Percentiles rank a stretch among this genome's conserved stretches.
Conservation (phyloP, 2,113 vertebrate genomes). For the Seriola dumerili region DNA sequence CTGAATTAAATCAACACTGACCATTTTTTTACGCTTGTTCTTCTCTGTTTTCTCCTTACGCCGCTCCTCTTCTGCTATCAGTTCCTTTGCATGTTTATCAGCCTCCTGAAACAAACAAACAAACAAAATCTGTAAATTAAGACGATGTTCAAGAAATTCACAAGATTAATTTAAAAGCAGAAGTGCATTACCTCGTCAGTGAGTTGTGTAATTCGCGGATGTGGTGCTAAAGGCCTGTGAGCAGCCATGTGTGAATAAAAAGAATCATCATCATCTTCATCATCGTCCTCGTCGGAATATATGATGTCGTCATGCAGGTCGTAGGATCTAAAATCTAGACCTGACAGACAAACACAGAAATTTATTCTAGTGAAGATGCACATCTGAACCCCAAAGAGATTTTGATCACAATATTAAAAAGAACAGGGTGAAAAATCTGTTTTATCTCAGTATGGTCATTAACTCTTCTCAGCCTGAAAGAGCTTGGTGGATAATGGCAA, state of each 20-base stretch:
- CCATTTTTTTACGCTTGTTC: slow-evolving; percentile 85
- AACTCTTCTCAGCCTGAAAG: too few relatives aligned
- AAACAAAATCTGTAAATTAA: neutral
- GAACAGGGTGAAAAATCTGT: neutral
- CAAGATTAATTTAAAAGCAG: neutral
- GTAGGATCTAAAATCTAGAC: slow-evolving; percentile 35
- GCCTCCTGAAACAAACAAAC: slow-evolving; percentile 69
- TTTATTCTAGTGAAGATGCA: neutral
- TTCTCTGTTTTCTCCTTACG: slow-evolving; percentile 75
- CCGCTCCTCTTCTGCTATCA: slow-evolving; percentile 78
- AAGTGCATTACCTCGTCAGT: slow-evolving; percentile 73
- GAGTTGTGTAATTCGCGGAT: slow-evolving; percentile 61
- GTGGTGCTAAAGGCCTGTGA: slow-evolving; percentile 51
- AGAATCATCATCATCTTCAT: neutral
- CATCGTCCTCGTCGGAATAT: slow-evolving; percentile 56
- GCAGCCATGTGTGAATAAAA: slow-evolving; percentile 7
- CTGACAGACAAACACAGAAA: slow-evolving; percentile 13
- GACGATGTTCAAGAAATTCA: neutral
- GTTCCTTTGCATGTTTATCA: slow-evolving; percentile 73
- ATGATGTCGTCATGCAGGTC: slow-evolving; percentile 20
- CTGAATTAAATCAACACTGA: slow-evolving; percentile 33
- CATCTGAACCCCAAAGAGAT: neutral
- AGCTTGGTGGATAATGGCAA: too few relatives aligned
- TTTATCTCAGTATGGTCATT: neutral
- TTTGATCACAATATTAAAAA: neutral